These are phyloP conservation scores for Frankliniella intonsa DNA, from an alignment of 2,888 invertebrate genomes.

Conservation along the genomic window DNA sequence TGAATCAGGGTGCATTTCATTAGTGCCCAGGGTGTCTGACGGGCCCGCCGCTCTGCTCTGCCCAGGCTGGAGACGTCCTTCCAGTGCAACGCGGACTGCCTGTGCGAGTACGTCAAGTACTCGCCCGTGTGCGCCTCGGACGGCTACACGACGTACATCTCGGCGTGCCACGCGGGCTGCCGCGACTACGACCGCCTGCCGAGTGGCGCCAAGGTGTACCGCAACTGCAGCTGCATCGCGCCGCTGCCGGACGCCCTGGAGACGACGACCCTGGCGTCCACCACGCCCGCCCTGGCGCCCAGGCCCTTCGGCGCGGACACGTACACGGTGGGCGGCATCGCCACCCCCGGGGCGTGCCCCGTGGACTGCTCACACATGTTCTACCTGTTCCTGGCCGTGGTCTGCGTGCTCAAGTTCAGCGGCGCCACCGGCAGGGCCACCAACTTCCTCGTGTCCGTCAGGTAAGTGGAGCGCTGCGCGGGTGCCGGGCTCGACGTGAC, in stretches of 20 bases:
- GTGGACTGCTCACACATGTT: conserved; percentile 56
- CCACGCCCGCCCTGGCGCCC: conserved; percentile 20
- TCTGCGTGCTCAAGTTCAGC: conserved; percentile 56
- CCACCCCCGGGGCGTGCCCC: conserved; percentile 52
- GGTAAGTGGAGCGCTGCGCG: conserved; percentile 48
- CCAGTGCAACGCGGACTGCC: conserved; percentile 60
- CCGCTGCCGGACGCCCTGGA: conserved; percentile 39
- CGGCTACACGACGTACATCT: conserved; percentile 61
- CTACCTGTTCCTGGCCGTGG: conserved; percentile 52
- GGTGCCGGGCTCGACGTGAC: neutral
- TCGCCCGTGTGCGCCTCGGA: conserved; percentile 67
- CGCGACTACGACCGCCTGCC: conserved; percentile 45
- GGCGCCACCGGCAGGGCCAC: conserved; percentile 59
- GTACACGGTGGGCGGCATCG: conserved; percentile 44
- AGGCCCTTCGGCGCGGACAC: conserved; percentile 34
- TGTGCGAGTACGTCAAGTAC: conserved; percentile 66
- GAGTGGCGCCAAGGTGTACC: conserved; percentile 51
- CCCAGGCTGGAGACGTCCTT: conserved; percentile 47
- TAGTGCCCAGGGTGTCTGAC: no score
- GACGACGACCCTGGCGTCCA: conserved; percentile 34
- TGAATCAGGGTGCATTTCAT: no score
- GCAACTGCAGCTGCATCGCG: conserved; percentile 52
- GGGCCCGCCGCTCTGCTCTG: no score
- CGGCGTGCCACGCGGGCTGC: conserved; percentile 77
- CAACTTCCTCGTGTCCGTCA: conserved; percentile 57